Base-by-base conservation (phyloP, 1,140 invertebrate species). In the Eueides isabella region DNA sequence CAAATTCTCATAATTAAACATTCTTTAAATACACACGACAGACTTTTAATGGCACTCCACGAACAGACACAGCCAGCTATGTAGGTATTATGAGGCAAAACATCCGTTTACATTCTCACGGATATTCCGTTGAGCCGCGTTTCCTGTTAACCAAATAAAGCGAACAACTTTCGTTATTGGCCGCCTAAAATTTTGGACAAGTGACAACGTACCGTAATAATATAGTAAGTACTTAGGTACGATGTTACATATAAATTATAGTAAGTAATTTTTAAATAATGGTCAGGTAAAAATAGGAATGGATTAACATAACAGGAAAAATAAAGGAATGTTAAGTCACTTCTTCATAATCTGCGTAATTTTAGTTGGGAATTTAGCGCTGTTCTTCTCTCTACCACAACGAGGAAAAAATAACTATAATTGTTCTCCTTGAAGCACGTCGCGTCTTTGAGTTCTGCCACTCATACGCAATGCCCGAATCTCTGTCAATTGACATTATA, bases 101-200 rank as follows among this genome's bases (percentile, higher is more conserved):
- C 67, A 61, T 68, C 67, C 67, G 67, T 33, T 69, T 31, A 65
- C 31, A 61, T 71, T 71, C 62, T 66, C 70, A 55, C 62, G 41
- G 70, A 71, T 71, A 61, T 44, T 65, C 70, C 38, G 64, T 64
- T 29, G 35, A 31, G 23, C 29, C 48, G 28, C 38, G 16, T 48
- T 69, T 69, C 67, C 67, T 61, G 67, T 68, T 35, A 35, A 7
- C 61, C 62, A 62, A 71, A 65, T 65, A 66, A 48, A 71, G 70
- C 64, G 64, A 44, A 71, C 70, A 48, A 71, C 70, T 71, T 66
- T 71, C 70, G 44, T 71, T 65, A 71, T 65, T 41, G 48, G 48
- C 30, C 35, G 16, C 29, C 70, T 31, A 55, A 69, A 28, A 30
- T 69, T 28, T 35, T 26, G 48, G 48, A 11, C 44, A 26, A 9